These are phyloP conservation scores for Callyntrura sp. DNA, from an alignment of 2,888 invertebrate genomes.

Conservation along the genomic window DNA sequence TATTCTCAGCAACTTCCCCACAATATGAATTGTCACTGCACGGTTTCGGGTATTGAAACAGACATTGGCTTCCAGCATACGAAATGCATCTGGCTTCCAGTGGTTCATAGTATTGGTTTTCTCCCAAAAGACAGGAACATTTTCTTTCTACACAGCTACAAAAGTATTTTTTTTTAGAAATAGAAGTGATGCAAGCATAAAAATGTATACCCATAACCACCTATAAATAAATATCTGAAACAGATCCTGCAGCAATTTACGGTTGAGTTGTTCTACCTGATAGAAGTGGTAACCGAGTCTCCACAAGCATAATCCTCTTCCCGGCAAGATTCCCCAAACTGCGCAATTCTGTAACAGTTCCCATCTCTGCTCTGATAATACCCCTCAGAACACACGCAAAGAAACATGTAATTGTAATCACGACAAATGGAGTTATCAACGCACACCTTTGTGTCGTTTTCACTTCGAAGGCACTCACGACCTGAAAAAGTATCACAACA, in stretches of 20 bases:
- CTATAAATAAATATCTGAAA: too few species aligned
- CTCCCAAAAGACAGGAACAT: slow-evolving; percentile 78
- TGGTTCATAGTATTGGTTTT: slow-evolving; percentile 77
- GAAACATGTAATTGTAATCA: slow-evolving; percentile 77
- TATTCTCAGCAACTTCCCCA: slow-evolving; percentile 77
- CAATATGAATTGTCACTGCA: slow-evolving; percentile 75
- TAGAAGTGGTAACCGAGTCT: slow-evolving; percentile 74
- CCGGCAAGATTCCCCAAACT: slow-evolving; percentile 74
- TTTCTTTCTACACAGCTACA: slow-evolving; percentile 73
- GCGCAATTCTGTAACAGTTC: slow-evolving; percentile 76
- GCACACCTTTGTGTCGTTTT: slow-evolving; percentile 71
- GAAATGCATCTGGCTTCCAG: slow-evolving; percentile 72
- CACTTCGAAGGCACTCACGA: slow-evolving; percentile 69
- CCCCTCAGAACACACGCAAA: slow-evolving; percentile 73
- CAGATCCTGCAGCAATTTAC: too few species aligned
- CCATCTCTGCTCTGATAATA: slow-evolving; percentile 75
- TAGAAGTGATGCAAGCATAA: too few species aligned
- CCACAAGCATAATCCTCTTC: slow-evolving; percentile 81
- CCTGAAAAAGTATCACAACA: slow-evolving; percentile 41
- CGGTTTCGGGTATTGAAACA: slow-evolving; percentile 57
- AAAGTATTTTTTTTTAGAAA: too few species aligned
- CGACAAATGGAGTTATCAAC: slow-evolving; percentile 74
- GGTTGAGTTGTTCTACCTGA: too few species aligned
- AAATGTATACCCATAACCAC: too few species aligned
- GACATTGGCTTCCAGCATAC: slow-evolving; percentile 73